These are phyloP conservation scores for Xenotilapia caudafasciata DNA, from an alignment of 2,113 vertebrate species.

Conservation along the genomic window DNA sequence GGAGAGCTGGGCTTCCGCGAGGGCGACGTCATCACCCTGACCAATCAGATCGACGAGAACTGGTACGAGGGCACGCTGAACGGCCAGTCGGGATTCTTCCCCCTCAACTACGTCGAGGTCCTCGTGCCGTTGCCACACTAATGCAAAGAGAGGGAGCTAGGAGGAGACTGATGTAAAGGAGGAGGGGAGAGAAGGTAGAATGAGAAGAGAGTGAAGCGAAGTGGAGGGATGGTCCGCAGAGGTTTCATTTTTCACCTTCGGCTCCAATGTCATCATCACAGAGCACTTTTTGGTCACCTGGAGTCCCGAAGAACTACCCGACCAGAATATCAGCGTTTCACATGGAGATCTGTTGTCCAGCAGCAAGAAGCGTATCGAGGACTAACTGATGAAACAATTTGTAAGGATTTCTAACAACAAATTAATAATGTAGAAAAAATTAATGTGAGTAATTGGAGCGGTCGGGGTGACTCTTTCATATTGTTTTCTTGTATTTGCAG, in stretches of 20 bases:
- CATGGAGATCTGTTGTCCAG: background rate
- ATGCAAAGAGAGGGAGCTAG: slow-evolving; percentile 14
- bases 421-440: background rate
- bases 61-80: slow-evolving; percentile 97
- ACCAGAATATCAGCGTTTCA: slow-evolving; percentile 15
- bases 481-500: background rate
- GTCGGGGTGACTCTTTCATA: background rate
- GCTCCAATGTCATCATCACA: slow-evolving; percentile 27
- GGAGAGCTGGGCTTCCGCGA: slow-evolving; percentile 96
- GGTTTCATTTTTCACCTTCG: slow-evolving; percentile 46
- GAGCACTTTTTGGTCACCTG: slow-evolving; percentile 55
- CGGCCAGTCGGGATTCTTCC: slow-evolving; percentile 95
- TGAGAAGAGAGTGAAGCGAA: slow-evolving; percentile 15
- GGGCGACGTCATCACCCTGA: slow-evolving; percentile 94
- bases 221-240: slow-evolving; percentile 19
- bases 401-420: slow-evolving; percentile 10
- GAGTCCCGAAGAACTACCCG: slow-evolving; percentile 31
- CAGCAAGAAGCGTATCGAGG: background rate
- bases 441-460: background rate
- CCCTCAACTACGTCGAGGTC: slow-evolving; percentile 96
- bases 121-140: slow-evolving; percentile 90
- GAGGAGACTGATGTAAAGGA: slow-evolving; percentile 20
- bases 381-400: slow-evolving; percentile 7
- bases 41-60: slow-evolving; percentile 98
- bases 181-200: background rate